Evolutionary conservation across 2,113 vertebrate species (phyloP), one percentile per base, ranked within the genome.

Genomic region (Dipodomys stephensi): DNA sequence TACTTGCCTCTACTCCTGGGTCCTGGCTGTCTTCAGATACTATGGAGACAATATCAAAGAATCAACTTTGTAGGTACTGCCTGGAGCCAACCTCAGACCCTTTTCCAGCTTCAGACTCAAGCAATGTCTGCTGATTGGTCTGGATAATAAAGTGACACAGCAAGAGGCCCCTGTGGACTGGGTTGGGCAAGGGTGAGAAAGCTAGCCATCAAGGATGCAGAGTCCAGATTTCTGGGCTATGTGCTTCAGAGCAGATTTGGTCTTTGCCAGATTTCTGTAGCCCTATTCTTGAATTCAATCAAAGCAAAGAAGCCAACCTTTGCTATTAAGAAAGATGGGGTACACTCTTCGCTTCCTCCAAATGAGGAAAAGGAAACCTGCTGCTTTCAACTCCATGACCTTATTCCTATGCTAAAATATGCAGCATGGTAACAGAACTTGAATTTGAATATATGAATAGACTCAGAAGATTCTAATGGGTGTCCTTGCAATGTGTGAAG

Each of bases 281-380:
- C 15, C 32, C 62, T 80, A 9, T 3, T 22, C 12, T 62, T 71
- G 44, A 83, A 81, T 73, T 87, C 39, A 90, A 92, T 87, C 39
- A 90, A 92, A 84, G 30, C 60, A 92, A 72, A 89, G 89, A 92
- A 94, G 83, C 27, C 83, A 87, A 81, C 67, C 44, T 64, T 32
- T 35, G n/a, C 62, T 84, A 46, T 53, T 86, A 92, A 95, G 65
- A 88, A 71, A 73, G n/a, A 20, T 81, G 23, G 28, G 16, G 23
- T 27, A 3, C 0, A 6, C 39, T 22, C 88, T 95, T 78, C 74
- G 57, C 46, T 74, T 62, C n/a, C 53, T 78, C 39, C 35, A 7
- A 10, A 5, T 57, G 39, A 92, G 57, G 64, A 57, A 84, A 76
- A 85, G 25, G 73, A 90, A 76, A 32, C 7, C 79, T 69, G 27